phyloP scores from a whole-genome alignment of 2,888 invertebrate species.

The Platycheirus rosarum region DNA sequence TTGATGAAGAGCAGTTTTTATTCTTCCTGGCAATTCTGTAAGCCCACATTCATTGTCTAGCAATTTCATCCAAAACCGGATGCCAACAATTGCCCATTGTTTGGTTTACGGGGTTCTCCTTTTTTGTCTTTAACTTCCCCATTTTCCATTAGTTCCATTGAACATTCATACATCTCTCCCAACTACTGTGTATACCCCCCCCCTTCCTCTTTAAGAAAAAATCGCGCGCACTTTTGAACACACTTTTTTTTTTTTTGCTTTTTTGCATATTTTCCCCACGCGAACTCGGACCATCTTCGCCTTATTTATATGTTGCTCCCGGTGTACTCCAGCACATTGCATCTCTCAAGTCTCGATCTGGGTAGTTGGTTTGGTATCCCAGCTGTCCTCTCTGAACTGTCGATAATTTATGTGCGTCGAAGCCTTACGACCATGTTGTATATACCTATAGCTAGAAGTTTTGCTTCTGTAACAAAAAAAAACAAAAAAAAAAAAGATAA shows the following conservation, averaged over 20 bases:
- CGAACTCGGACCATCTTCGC: constrained; percentile 32
- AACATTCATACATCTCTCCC: constrained; percentile 1
- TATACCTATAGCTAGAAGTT: no score
- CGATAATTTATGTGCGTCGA: constrained; percentile 71
- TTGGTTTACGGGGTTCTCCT: constrained; percentile 39
- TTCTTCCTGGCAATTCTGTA: constrained; percentile 44
- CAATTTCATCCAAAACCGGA: constrained; percentile 63
- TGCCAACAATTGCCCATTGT: constrained; percentile 67
- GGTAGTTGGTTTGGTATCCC: constrained; percentile 9
- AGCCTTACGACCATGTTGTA: constrained; percentile 60
- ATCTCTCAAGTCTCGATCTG: constrained; percentile 15
- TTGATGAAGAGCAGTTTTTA: not conserved
- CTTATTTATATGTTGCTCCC: constrained; percentile 71
- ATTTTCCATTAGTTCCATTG: not conserved
- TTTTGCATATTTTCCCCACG: constrained; percentile 40
- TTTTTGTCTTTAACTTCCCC: constrained; percentile 25
- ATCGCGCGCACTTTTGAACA: constrained; percentile 34
- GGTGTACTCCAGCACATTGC: constrained; percentile 45
- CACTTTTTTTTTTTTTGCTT: constrained; percentile 33
- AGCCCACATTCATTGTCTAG: constrained; percentile 49
- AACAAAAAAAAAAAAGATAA: constrained; percentile 26
- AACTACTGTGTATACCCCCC: constrained; percentile 11
- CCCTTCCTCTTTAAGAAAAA: not conserved
- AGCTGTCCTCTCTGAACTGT: constrained; percentile 29
- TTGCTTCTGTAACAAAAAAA: constrained; percentile 52